Percentiles rank a stretch among this genome's conserved stretches.
Conservation (phyloP, 2,113 vertebrate genomes). For the Pavo muticus region DNA sequence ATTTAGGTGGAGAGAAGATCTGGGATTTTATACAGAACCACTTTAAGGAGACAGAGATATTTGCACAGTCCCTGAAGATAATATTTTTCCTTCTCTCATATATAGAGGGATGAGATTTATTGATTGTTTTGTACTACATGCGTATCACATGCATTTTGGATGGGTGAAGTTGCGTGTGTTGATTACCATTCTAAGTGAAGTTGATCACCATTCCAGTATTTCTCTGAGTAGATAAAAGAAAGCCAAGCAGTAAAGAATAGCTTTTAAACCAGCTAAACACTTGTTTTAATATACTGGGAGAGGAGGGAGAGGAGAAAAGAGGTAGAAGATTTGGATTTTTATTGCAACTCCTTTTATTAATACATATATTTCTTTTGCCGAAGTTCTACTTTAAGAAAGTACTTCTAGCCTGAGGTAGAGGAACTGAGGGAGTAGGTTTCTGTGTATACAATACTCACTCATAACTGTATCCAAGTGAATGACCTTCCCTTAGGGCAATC, state of each 20-base stretch:
- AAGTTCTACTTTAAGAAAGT: not conserved
- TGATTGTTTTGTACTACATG: not conserved
- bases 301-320: not conserved
- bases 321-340: not conserved
- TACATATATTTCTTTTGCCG: not conserved
- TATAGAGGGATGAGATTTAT: not conserved
- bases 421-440: not conserved
- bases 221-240: not conserved
- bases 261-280: not conserved
- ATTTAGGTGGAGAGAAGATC: not conserved
- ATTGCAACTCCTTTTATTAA: not conserved
- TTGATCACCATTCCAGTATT: not conserved
- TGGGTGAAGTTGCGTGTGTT: not conserved
- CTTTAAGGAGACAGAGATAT: not conserved
- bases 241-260: not conserved
- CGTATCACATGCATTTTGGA: rapidly evolving
- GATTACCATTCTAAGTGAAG: not conserved
- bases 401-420: not conserved
- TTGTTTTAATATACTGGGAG: not conserved
- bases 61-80: not conserved
- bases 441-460: not conserved
- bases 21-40: not conserved
- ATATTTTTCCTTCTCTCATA: not conserved
- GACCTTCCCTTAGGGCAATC: not conserved
- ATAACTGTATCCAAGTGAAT: not conserved